Conservation (phyloP, 1,140 invertebrate species). For the Brachionus paranguensis region DNA sequence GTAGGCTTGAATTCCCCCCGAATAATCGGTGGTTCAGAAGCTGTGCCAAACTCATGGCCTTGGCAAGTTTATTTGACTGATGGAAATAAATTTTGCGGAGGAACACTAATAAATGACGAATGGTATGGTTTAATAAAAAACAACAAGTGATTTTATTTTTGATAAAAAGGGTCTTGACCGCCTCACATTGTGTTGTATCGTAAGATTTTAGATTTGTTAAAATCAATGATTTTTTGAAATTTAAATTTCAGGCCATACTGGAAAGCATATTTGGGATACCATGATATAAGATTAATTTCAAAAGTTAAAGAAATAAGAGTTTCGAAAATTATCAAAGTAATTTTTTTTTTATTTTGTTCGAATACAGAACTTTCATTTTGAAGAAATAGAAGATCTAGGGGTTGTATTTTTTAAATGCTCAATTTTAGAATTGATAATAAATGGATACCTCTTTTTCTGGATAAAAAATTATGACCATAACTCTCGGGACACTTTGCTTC, state of each 20-base stretch:
- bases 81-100: constrained; percentile 18
- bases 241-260: not conserved
- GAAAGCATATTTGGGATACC: constrained; percentile 23
- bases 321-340: not conserved
- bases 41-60: constrained; percentile 18
- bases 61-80: constrained; percentile 30
- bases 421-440: no score
- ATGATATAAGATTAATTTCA: not conserved
- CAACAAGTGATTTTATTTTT: not conserved
- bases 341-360: no score
- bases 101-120: constrained; percentile 13
- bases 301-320: constrained; percentile 5
- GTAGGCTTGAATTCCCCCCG: not conserved
- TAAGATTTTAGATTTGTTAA: not conserved
- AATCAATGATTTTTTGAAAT: not conserved
- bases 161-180: not conserved
- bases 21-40: constrained; percentile 26
- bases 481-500: no score
- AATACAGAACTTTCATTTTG: no score
- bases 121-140: not conserved
- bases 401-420: no score
- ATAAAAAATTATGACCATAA: no score
- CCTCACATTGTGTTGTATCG: constrained; percentile 21
- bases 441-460: no score
- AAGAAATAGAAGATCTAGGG: no score